Conservation (phyloP, 2,888 invertebrate genomes). For the Trissoscelio sp. region DNA sequence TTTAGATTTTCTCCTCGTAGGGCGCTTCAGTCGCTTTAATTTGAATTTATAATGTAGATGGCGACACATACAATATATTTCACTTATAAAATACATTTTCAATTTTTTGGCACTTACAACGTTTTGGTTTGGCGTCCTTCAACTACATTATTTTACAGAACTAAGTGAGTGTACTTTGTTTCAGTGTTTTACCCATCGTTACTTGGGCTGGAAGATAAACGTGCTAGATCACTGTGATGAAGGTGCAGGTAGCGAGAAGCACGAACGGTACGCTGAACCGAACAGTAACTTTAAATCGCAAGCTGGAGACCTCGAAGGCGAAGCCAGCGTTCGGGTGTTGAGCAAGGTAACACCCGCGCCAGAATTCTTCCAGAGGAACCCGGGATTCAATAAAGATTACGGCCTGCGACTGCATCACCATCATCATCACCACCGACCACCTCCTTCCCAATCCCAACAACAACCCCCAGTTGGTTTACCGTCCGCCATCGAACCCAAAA, state of each 20-base stretch:
- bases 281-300: constrained; percentile 81
- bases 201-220: constrained; percentile 97
- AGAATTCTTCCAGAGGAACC: constrained; percentile 78
- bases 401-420: constrained; percentile 71
- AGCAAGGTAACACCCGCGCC: constrained; percentile 82
- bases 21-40: too few relatives aligned
- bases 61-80: too few relatives aligned
- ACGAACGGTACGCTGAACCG: constrained; percentile 85
- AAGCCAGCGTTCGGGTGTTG: constrained; percentile 77
- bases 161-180: too few relatives aligned
- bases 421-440: constrained; percentile 37
- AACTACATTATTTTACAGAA: too few relatives aligned
- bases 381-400: constrained; percentile 73
- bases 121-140: too few relatives aligned
- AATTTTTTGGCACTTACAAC: too few relatives aligned
- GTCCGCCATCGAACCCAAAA: constrained; percentile 78
- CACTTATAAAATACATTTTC: too few relatives aligned
- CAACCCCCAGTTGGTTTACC: constrained; percentile 67
- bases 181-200: constrained; percentile 96
- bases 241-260: constrained; percentile 85
- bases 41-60: too few relatives aligned
- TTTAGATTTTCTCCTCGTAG: too few relatives aligned
- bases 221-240: constrained; percentile 92
- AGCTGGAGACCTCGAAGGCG: constrained; percentile 76
- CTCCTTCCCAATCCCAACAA: constrained; percentile 11